Percentiles rank a stretch among this genome's conserved stretches.
Conservation (phyloP, 2,113 vertebrate species). For the Gymnocephalus cernua region DNA sequence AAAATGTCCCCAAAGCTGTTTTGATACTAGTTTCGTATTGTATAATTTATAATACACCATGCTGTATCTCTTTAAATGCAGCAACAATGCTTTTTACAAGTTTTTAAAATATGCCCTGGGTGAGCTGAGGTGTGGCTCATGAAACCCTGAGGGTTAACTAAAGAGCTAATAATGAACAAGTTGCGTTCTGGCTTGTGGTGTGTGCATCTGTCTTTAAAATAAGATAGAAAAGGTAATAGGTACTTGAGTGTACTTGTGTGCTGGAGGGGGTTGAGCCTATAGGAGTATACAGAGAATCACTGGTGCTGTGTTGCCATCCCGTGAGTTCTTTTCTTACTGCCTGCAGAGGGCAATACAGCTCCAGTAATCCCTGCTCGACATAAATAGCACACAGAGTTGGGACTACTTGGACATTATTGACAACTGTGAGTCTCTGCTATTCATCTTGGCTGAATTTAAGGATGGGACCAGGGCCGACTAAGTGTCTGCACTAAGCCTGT, state of each 20-base stretch:
- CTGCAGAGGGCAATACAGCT: conserved; percentile 72
- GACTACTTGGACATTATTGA: not conserved
- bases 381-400: not conserved
- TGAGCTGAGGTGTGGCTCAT: not conserved
- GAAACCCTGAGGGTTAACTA: conserved; percentile 41
- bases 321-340: not conserved
- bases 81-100: conserved; percentile 7
- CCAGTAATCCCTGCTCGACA: conserved; percentile 11
- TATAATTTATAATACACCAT: conserved; percentile 18
- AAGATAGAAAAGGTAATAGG: conserved; percentile 26
- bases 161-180: conserved; percentile 39
- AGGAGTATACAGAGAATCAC: not conserved
- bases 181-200: conserved; percentile 16
- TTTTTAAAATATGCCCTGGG: conserved; percentile 4
- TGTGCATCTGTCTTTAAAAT: conserved; percentile 53
- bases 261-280: conserved; percentile 38
- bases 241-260: conserved; percentile 52
- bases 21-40: no score
- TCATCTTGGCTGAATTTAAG: conserved; percentile 37
- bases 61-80: conserved; percentile 22
- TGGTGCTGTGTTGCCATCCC: not conserved
- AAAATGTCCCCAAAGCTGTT: not conserved
- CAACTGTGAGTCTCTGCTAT: conserved; percentile 7
- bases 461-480: conserved; percentile 13
- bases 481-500: conserved; percentile 28